phyloP scores from a whole-genome alignment of 2,888 invertebrate species.

The Marasmarcha lunaedactyla region DNA sequence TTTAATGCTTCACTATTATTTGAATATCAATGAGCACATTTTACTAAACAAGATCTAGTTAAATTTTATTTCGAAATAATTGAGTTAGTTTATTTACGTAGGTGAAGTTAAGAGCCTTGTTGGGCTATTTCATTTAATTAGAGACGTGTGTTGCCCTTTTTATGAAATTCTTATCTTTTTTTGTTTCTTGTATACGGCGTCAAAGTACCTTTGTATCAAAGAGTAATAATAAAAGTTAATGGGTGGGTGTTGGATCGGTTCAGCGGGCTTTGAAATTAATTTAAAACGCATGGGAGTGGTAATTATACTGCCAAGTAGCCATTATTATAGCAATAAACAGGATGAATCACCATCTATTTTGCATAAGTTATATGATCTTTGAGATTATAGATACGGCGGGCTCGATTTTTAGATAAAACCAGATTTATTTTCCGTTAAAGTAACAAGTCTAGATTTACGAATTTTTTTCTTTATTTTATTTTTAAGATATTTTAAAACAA shows the following conservation, averaged over 20 bases:
- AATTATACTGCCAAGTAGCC: constrained; percentile 44
- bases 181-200: too few species aligned
- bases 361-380: constrained; percentile 24
- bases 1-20: constrained; percentile 29
- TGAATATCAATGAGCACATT: constrained; percentile 29
- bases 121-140: too few species aligned
- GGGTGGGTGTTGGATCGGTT: constrained; percentile 32
- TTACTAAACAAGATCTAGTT: constrained; percentile 16
- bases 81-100: constrained; percentile 36
- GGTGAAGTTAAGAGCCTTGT: constrained; percentile 17
- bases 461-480: too few species aligned
- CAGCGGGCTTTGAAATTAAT: constrained; percentile 55
- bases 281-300: constrained; percentile 56
- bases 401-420: neutral
- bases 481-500: too few species aligned
- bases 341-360: constrained; percentile 41
- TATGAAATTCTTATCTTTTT: too few species aligned
- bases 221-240: constrained; percentile 44
- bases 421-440: too few species aligned
- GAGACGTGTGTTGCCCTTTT: too few species aligned
- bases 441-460: too few species aligned
- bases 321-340: constrained; percentile 43
- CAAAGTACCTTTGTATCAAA: constrained; percentile 25
- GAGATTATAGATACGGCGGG: neutral
- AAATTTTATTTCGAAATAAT: constrained; percentile 29